Base-by-base conservation (phyloP, 1,140 invertebrate species). In the Drosophila lacteicornis region DNA sequence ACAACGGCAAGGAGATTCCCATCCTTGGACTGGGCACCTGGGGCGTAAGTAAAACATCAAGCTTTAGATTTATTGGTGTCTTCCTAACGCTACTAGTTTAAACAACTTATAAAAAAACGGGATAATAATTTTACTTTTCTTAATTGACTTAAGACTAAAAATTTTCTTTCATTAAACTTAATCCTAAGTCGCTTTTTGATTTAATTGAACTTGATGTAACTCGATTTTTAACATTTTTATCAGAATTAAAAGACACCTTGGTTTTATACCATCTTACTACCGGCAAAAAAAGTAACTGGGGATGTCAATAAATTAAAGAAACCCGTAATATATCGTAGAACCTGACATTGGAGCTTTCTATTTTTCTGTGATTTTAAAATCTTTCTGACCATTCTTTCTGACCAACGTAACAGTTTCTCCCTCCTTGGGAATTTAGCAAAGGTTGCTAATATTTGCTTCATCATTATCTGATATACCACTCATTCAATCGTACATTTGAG, bases 1-100 rank as follows among this genome's bases (percentile, higher is more conserved):
- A 95, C 82, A 95, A 95, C 92, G 96, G 96, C 27, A 80, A 93
- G 43, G 91, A 94, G 50, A 94, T 96, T 30, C 96, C 96, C 0
- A 91, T 95, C 2, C 81, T 97, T 46, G 97, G 96, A 6, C 92
- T 97, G 4, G 97, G 97, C 22, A 97, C 97, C 4, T 97, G 96
- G 96, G 95, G 96, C 85, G 96, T 96, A 93, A 94, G 93, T 93
- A 83, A 3, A 79, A 22, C 3, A 61, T 17, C 17, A 19, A 8
- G 5, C n/a, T 30, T 30, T 30, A 30, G 5, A 30, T 30, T 30
- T 30, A 30, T 6, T 30, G 27, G 27, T 30, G 27, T 30, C 27
- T 30, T 30, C 27, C 27, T 30, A 30, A 30, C 27, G 27, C 27
- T 30, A 30, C 27, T 6, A 30, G 27, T 30, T 30, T 30, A 30